Conservation (phyloP, 2,888 invertebrate genomes). For the Melikaiella ostensackeni region DNA sequence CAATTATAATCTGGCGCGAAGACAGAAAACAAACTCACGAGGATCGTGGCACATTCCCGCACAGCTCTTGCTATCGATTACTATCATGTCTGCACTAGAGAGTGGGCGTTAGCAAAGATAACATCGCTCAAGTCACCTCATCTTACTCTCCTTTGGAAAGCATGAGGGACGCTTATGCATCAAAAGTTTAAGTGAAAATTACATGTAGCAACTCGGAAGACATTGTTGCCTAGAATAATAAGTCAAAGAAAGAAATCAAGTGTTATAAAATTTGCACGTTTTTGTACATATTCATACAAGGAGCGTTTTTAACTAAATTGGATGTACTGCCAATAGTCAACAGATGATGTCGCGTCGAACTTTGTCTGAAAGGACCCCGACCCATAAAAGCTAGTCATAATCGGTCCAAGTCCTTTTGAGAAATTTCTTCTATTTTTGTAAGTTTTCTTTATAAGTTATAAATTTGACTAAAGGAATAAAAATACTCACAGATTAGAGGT, state of each 20-base stretch:
- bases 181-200: neutral
- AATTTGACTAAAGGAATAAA: neutral
- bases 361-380: too few species aligned
- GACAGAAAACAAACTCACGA: constrained; percentile 48
- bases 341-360: too few species aligned
- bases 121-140: neutral
- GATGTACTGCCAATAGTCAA: too few species aligned
- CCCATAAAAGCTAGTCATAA: too few species aligned
- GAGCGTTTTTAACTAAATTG: too few species aligned
- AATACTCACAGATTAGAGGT: constrained; percentile 77
- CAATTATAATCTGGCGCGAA: constrained; percentile 53
- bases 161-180: neutral
- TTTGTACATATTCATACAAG: neutral
- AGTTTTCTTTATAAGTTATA: neutral
- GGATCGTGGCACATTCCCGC: constrained; percentile 46
- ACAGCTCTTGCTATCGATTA: constrained; percentile 48
- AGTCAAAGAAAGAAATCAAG: neutral
- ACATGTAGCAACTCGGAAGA: neutral
- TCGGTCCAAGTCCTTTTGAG: too few species aligned
- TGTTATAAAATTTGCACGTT: neutral
- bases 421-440: neutral
- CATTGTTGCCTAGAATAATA: neutral
- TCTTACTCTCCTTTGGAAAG: neutral
- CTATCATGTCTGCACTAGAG: constrained; percentile 46
- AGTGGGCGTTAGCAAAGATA: constrained; percentile 50